Percentiles rank a stretch among this genome's conserved stretches.
Evolutionary conservation across 2,797 vertebrate species (phyloP).

Genomic region (Decapterus maruadsi): DNA sequence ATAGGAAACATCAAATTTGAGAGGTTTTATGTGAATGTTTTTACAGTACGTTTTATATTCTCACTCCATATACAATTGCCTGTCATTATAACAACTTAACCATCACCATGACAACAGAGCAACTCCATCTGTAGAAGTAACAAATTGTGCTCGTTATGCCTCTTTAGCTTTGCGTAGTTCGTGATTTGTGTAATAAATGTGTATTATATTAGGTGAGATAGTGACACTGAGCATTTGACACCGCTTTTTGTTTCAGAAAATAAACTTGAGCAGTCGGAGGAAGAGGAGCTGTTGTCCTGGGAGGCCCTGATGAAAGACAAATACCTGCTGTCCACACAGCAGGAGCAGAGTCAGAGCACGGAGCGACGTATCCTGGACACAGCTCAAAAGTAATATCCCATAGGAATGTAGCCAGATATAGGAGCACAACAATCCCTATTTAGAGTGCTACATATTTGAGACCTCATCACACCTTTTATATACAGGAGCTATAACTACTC

Average conservation of each 20-base stretch:
- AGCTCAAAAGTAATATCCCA: constrained; percentile 86
- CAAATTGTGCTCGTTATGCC: background rate
- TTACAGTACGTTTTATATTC: background rate
- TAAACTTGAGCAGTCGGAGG: constrained; percentile 86
- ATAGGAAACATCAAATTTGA: background rate
- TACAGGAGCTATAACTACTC: background rate
- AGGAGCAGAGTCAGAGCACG: constrained; percentile 83
- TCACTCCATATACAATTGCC: background rate
- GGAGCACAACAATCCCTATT: background rate
- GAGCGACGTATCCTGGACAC: constrained; percentile 90
- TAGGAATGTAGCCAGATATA: background rate
- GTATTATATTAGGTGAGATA: background rate
- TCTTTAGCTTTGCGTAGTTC: too few relatives aligned
- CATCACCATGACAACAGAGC: background rate
- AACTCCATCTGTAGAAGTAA: background rate
- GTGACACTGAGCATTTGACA: background rate
- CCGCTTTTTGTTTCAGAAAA: constrained; percentile 81
- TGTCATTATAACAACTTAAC: background rate
- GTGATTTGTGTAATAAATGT: background rate
- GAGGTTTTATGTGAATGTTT: background rate
- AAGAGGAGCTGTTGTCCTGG: constrained; percentile 93
- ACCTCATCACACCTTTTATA: background rate
- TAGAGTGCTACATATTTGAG: background rate
- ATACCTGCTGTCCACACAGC: constrained; percentile 87
- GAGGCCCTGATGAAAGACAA: constrained; percentile 93